Conservation (phyloP, 2,797 vertebrate genomes). For the Gephyroberyx darwinii region DNA sequence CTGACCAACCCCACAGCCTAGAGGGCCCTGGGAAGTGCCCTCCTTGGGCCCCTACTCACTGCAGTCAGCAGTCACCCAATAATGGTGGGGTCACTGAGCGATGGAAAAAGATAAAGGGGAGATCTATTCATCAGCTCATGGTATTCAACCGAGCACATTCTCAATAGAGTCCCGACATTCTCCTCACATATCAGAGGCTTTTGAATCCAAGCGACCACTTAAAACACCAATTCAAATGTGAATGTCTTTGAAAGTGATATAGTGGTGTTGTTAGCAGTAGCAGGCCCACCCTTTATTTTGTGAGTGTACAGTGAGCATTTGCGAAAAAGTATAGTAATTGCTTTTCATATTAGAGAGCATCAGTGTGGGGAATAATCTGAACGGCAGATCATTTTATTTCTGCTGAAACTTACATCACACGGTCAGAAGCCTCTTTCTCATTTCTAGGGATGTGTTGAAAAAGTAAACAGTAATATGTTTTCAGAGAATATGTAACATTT, state of each 20-base stretch:
- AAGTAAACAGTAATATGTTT: neutral
- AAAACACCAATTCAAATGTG: constrained; percentile 68
- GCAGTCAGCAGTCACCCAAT: constrained; percentile 79
- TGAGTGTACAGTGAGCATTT: constrained; percentile 12
- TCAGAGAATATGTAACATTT: neutral
- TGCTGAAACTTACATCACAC: neutral
- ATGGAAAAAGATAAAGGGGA: constrained; percentile 78
- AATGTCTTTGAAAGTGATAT: constrained; percentile 76
- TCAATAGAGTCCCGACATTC: constrained; percentile 72
- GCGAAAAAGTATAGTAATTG: constrained; percentile 3
- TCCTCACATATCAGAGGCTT: constrained; percentile 71
- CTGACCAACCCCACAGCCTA: constrained; percentile 68
- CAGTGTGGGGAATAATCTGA: no score
- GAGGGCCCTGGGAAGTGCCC: constrained; percentile 75
- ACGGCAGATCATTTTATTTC: no score
- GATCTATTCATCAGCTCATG: constrained; percentile 74
- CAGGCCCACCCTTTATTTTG: constrained; percentile 29
- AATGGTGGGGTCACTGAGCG: constrained; percentile 81
- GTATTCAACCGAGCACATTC: constrained; percentile 70
- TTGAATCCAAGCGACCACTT: constrained; percentile 68
- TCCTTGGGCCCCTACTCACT: constrained; percentile 73
- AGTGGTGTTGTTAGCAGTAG: constrained; percentile 34
- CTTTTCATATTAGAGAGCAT: constrained; percentile 4
- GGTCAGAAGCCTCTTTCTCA: neutral
- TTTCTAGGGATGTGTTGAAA: neutral